These are phyloP conservation scores for Agrochola lychnidis DNA, from an alignment of 2,888 invertebrate species.

Conservation along the genomic window DNA sequence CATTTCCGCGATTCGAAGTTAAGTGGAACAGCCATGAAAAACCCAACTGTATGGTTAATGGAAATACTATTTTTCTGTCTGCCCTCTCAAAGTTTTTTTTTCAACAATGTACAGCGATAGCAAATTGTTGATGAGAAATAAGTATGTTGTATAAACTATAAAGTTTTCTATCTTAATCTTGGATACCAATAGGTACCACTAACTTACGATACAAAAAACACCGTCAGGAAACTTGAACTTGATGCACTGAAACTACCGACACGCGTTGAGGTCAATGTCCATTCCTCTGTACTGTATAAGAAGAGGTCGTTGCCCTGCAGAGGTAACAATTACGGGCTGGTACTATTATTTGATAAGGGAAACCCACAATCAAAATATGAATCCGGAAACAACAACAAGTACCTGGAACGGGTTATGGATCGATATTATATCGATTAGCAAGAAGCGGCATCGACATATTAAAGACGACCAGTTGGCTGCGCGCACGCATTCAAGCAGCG, in stretches of 20 bases:
- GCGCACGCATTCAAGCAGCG: constrained; percentile 54
- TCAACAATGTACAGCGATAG: not conserved
- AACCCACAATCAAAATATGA: not conserved
- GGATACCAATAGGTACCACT: not conserved
- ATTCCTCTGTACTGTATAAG: not conserved
- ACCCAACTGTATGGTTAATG: not conserved
- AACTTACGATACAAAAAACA: too few relatives aligned
- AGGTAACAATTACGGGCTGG: not conserved
- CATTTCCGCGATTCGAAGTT: not conserved
- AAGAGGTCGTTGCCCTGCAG: not conserved
- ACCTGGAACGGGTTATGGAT: not conserved
- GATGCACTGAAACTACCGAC: not conserved
- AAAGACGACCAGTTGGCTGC: constrained; percentile 50
- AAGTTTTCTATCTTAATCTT: not conserved
- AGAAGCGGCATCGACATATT: constrained; percentile 34
- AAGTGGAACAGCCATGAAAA: not conserved
- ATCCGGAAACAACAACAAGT: not conserved
- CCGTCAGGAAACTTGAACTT: not conserved
- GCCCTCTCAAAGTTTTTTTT: not conserved
- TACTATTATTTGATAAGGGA: not conserved
- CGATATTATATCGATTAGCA: constrained; percentile 24
- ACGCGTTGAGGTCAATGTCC: not conserved
- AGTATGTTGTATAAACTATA: not conserved
- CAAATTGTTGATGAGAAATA: not conserved
- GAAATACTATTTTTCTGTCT: not conserved